Evolutionary conservation across 2,888 invertebrate genomes (phyloP).

Genomic region (Eristalinus aeneus): DNA sequence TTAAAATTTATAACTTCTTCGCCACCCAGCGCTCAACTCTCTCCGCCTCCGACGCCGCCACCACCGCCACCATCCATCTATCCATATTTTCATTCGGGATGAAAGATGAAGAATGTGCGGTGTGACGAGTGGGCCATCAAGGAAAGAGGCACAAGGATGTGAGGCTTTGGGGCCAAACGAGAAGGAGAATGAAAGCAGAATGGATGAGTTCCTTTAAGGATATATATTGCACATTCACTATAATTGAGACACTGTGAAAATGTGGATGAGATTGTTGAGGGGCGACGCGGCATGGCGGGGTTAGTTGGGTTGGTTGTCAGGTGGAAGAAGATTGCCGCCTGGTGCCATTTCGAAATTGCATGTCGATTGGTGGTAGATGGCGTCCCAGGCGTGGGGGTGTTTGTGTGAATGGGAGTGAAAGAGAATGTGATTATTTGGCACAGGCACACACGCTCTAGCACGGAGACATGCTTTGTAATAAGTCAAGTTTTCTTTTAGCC

Average conservation of each 20-base stretch:
- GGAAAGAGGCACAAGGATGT: not conserved
- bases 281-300: not conserved
- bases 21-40: not conserved
- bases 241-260: slow-evolving; percentile 65
- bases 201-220: slow-evolving; percentile 69
- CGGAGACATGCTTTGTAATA: slow-evolving; percentile 49
- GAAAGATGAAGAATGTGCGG: slow-evolving; percentile 62
- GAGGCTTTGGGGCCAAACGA: not conserved
- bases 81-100: slow-evolving; percentile 62
- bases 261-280: slow-evolving; percentile 17
- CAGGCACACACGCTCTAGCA: not conserved
- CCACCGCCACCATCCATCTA: not conserved
- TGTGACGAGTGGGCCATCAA: not conserved
- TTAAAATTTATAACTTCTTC: slow-evolving; percentile 73
- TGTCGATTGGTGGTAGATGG: slow-evolving; percentile 55
- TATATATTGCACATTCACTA: slow-evolving; percentile 68
- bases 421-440: slow-evolving; percentile 62
- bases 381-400: not conserved
- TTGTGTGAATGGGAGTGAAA: not conserved
- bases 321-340: slow-evolving; percentile 60
- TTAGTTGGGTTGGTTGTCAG: slow-evolving; percentile 23
- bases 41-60: not conserved
- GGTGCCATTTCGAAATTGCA: slow-evolving; percentile 70
- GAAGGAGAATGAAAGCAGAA: slow-evolving; percentile 33
- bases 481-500: slow-evolving; percentile 37